A percentile compares a stretch with the other conserved stretches of the same genome.
Evolutionary conservation across 2,797 vertebrate species (phyloP).

Genomic region (Lepus oiostolus): DNA sequence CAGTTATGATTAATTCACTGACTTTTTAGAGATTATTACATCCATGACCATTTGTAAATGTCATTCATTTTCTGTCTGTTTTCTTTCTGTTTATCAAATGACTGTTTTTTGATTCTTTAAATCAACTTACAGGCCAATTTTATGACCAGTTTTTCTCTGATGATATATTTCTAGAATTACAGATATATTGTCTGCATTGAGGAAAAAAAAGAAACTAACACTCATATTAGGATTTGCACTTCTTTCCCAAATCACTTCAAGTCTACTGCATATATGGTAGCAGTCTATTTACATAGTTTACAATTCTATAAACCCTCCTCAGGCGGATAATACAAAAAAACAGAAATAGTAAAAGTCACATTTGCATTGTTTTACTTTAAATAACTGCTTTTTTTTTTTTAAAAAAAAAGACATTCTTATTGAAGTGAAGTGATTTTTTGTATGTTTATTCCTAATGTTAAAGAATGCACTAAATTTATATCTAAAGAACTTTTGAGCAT

Average conservation of each 20-base stretch:
- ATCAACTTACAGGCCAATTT: not conserved
- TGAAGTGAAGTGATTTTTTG: not conserved
- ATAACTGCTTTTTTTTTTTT: slow-evolving; percentile 31
- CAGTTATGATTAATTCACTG: not conserved
- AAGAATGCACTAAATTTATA: not conserved
- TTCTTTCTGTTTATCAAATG: slow-evolving; percentile 46
- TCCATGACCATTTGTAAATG: not conserved
- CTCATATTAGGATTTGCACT: not conserved
- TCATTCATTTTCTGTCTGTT: not conserved
- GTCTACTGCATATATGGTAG: not conserved
- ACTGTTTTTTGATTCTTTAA: not conserved
- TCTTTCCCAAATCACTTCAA: not conserved
- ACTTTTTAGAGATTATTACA: not conserved
- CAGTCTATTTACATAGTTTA: not conserved
- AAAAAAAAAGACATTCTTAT: not conserved
- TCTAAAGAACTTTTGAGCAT: slow-evolving; percentile 6
- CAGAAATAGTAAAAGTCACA: not conserved
- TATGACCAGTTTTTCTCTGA: slow-evolving; percentile 23
- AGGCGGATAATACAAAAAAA: not conserved
- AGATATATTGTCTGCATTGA: not conserved
- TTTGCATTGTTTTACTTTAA: slow-evolving; percentile 38
- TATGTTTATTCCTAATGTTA: not conserved
- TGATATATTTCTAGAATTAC: not conserved
- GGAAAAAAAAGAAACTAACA: not conserved
- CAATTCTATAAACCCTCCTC: not conserved